Evolutionary conservation across 1,140 invertebrate genomes (phyloP).

Genomic region (Lerema accius): DNA sequence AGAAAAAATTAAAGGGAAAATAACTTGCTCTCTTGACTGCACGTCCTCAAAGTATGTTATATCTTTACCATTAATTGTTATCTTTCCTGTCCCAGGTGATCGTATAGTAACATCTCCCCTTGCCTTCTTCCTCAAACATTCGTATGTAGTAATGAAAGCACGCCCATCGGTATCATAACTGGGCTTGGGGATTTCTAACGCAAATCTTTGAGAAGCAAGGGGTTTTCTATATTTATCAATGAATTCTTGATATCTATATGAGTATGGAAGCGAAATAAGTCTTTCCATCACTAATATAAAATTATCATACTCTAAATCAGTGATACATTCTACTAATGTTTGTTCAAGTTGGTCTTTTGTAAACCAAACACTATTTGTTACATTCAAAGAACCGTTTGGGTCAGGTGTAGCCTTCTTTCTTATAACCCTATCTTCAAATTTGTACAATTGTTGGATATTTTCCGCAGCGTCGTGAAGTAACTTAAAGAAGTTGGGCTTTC

Average conservation of each 20-base stretch:
- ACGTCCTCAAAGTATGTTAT: constrained; percentile 89
- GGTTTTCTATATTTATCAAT: constrained; percentile 87
- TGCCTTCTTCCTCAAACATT: constrained; percentile 88
- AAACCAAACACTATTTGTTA: constrained; percentile 84
- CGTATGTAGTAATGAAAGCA: constrained; percentile 87
- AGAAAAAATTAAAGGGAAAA: constrained; percentile 94
- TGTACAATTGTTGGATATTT: constrained; percentile 86
- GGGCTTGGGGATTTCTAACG: constrained; percentile 84
- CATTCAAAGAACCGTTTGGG: constrained; percentile 84
- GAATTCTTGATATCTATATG: constrained; percentile 86
- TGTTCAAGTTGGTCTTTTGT: constrained; percentile 86
- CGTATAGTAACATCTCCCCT: constrained; percentile 86
- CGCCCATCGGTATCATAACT: constrained; percentile 86
- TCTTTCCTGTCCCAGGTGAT: constrained; percentile 91
- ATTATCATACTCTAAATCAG: constrained; percentile 88
- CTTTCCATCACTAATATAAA: constrained; percentile 89
- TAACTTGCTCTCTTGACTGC: constrained; percentile 89
- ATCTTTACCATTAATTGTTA: constrained; percentile 91
- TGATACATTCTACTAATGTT: constrained; percentile 88
- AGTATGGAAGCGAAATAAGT: constrained; percentile 88
- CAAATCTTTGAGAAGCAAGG: constrained; percentile 81
- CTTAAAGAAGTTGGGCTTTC: constrained; percentile 91
- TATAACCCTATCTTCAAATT: constrained; percentile 87
- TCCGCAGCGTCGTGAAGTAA: constrained; percentile 89
- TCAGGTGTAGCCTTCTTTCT: constrained; percentile 84